Evolutionary conservation across 2,113 vertebrate species (phyloP).

Genomic region (Protobothrops flavoviridis): DNA sequence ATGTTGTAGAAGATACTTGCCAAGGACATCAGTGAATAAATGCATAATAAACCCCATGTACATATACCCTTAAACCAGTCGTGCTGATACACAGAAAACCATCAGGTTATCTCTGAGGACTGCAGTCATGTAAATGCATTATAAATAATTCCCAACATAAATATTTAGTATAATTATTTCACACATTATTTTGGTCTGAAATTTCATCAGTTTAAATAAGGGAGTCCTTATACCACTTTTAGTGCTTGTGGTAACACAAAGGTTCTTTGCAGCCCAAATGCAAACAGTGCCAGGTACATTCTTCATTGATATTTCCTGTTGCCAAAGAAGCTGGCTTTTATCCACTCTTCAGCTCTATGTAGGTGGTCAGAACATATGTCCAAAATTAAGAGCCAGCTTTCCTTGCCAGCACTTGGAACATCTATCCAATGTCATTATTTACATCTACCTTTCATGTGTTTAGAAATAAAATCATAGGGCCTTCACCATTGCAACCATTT

Average conservation of each 20-base stretch:
- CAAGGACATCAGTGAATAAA: slow-evolving; percentile 2
- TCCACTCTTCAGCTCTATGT: background rate
- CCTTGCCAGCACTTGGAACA: slow-evolving; percentile 14
- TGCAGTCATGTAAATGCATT: slow-evolving; percentile 15
- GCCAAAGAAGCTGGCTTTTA: background rate
- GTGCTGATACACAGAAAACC: background rate
- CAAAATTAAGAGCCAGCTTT: slow-evolving; percentile 15
- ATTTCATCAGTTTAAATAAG: background rate
- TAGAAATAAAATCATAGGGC: background rate
- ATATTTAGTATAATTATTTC: slow-evolving; percentile 2
- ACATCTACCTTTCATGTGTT: slow-evolving; percentile 13
- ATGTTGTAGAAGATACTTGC: slow-evolving; percentile 10
- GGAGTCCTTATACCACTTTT: background rate
- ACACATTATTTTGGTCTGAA: slow-evolving; percentile 16
- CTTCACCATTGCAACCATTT: background rate
- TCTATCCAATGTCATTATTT: background rate
- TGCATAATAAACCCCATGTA: background rate
- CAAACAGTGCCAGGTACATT: background rate
- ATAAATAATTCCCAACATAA: slow-evolving; percentile 16
- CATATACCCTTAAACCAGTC: slow-evolving; percentile 18
- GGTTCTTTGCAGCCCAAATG: background rate
- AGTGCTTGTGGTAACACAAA: rapidly evolving
- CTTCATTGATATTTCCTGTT: rapidly evolving
- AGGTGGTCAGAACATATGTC: background rate
- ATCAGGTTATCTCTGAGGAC: slow-evolving; percentile 1